Conservation (phyloP, 2,888 invertebrate species). For the Diarsia brunnea region DNA sequence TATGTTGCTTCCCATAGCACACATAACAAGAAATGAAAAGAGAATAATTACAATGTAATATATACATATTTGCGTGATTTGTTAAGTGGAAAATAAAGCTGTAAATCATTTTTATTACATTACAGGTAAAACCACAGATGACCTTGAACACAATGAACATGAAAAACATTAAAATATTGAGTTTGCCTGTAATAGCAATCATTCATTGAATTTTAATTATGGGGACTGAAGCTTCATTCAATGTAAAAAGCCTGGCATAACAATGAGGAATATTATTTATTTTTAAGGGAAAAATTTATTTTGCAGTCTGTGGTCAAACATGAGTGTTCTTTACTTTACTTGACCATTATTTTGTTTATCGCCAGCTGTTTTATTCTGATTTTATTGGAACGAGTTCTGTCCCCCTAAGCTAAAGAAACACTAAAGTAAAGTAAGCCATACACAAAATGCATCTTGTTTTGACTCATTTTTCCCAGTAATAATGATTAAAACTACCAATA, state of each 20-base stretch:
- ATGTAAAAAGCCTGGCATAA: not conserved
- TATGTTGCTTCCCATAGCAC: too few relatives aligned
- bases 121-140: not conserved
- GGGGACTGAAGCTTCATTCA: not conserved
- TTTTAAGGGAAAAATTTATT: not conserved
- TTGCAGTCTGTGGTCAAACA: not conserved
- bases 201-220: not conserved
- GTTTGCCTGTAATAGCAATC: not conserved
- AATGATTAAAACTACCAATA: too few relatives aligned
- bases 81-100: too few relatives aligned
- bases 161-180: not conserved
- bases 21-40: too few relatives aligned
- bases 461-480: not conserved
- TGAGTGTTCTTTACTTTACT: too few relatives aligned
- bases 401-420: not conserved
- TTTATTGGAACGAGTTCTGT: not conserved
- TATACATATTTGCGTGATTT: too few relatives aligned
- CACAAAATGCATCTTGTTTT: not conserved
- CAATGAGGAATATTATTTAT: not conserved
- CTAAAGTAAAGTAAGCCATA: not conserved
- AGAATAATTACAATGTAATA: too few relatives aligned
- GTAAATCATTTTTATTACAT: not conserved
- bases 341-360: not conserved
- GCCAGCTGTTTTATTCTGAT: not conserved
- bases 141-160: not conserved